Percentiles rank a stretch among this genome's conserved stretches.
Evolutionary conservation across 2,888 invertebrate genomes (phyloP).

Genomic region (Pogonocherus hispidulus): DNA sequence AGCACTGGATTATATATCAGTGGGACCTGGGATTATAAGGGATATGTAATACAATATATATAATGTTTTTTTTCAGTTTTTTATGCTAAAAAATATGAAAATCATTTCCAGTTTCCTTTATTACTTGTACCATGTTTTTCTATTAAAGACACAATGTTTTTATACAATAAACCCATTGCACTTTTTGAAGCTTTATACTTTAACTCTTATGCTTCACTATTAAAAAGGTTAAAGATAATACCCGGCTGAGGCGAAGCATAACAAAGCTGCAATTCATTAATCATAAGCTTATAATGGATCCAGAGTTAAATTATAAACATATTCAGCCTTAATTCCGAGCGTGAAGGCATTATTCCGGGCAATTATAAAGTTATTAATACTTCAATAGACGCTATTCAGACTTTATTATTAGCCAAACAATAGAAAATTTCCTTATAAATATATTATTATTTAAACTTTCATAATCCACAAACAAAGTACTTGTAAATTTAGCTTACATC

Average conservation of each 20-base stretch:
- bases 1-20: too few relatives aligned
- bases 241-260: conserved; percentile 7
- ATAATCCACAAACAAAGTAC: neutral
- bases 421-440: neutral
- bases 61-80: too few relatives aligned
- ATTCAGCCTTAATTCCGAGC: conserved; percentile 4
- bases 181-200: neutral
- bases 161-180: too few relatives aligned
- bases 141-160: too few relatives aligned
- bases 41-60: too few relatives aligned
- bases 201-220: neutral
- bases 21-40: too few relatives aligned
- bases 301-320: conserved; percentile 27
- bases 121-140: too few relatives aligned
- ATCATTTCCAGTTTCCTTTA: too few relatives aligned
- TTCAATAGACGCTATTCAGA: neutral
- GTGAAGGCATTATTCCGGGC: conserved; percentile 6
- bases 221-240: conserved; percentile 10
- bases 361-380: conserved; percentile 20
- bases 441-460: conserved; percentile 13
- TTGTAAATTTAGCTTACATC: neutral
- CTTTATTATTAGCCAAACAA: conserved; percentile 6
- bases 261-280: conserved; percentile 18
- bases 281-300: conserved; percentile 21
- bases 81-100: too few relatives aligned